Base-by-base conservation (phyloP, 2,797 vertebrate species). In the Bradypus variegatus region DNA sequence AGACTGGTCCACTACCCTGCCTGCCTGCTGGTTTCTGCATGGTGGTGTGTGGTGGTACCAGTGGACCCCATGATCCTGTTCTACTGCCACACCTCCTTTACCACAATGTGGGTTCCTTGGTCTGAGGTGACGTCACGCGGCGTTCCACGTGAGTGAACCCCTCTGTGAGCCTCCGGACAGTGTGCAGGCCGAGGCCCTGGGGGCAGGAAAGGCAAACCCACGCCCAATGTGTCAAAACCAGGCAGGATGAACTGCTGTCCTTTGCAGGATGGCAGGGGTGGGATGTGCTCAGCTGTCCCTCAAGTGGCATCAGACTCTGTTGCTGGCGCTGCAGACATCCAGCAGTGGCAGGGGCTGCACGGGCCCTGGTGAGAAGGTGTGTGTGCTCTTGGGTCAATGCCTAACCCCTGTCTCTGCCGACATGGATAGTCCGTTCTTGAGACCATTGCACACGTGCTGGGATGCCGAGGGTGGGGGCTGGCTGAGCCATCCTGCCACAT, bases 371-470 rank as follows among this genome's bases (percentile, higher is more conserved):
- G 64, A 60, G 41, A 79, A 72, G 53, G 5, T 18, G 9, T 18
- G 31, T 36, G 15, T 13, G 38, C 19, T 8, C 15, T 5, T 31
- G 18, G 5, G 16, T 16, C 10, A 11, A 11, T 31, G 9, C 9
- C 11, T 2, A 27, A 48, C 48, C 9, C n/a, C 4, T 4, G 7
- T 72, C 41, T 60, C 19, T 9, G 9, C 9, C 4, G 78, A 9
- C 8, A 19, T 5, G 31, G 19, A 2, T 12, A 12, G 18, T 23
- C 4, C 4, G 18, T 19, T 62, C 53, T 62, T 36, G 29, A 48
- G 16, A 25, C 19, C 53, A 33, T 2, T 4, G 16, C 38, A 31
- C n/a, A 16, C 23, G 36, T 6, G 0, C 18, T 2, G 2, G 29
- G 29, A 16, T 79, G 31, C 18, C 27, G 2, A 60, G 16, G 12